phyloP scores from a whole-genome alignment of 2,113 vertebrate species.

The Paradoxurus hermaphroditus region DNA sequence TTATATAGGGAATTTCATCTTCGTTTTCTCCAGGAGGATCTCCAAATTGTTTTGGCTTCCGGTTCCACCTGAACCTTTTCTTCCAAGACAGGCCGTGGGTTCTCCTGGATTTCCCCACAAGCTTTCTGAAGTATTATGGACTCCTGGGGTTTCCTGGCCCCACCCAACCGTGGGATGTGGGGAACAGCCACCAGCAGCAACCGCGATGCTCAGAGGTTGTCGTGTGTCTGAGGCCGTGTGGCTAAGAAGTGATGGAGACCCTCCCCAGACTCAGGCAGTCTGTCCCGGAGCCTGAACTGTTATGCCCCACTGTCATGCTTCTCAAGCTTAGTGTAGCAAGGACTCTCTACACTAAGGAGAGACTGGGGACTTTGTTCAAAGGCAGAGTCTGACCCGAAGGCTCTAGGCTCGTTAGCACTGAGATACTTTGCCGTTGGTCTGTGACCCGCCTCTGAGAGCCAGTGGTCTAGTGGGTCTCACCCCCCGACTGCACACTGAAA shows the following conservation, averaged over 20 bases:
- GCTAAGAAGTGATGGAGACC: background rate
- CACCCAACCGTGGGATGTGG: fast-evolving
- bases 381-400: background rate
- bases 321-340: background rate
- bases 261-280: background rate
- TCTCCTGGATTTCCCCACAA: background rate
- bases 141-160: background rate
- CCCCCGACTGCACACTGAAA: no score
- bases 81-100: background rate
- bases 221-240: background rate
- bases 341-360: no score
- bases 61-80: background rate
- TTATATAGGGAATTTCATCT: background rate
- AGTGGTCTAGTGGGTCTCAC: background rate
- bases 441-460: background rate
- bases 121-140: background rate
- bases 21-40: background rate
- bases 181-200: background rate
- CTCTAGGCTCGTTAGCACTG: background rate
- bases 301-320: fast-evolving
- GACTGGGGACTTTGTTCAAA: background rate
- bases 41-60: background rate
- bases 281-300: background rate
- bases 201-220: background rate
- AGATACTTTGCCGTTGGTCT: background rate